Base-by-base conservation (phyloP, 2,113 vertebrate genomes). In the Pachyramphus minor region DNA sequence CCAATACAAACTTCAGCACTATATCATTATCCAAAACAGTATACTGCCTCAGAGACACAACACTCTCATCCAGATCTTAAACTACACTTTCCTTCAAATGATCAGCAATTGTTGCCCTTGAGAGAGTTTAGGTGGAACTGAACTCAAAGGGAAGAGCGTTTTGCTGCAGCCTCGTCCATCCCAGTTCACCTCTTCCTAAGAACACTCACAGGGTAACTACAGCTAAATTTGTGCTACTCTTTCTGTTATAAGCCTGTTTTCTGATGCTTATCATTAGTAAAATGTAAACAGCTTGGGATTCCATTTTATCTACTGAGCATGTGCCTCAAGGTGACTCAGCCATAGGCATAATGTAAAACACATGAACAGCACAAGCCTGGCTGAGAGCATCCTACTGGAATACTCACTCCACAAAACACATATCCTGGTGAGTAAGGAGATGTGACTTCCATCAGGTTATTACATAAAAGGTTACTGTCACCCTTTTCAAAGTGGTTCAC, bases 281-380 rank as follows among this genome's bases (percentile, higher is more conserved):
- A 75, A 78, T 7, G 9, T 14, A 52, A 84, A 78, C 23, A 30
- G 47, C 31, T 72, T 75, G 35, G 62, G 53, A 78, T 84, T 71
- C 39, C 56, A 33, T 60, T 87, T 82, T 75, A 52, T 30, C 30
- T 49, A 13, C 35, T 6, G 22, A 81, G 14, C 4, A 11, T 44
- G 47, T 77, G 8, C 16, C 69, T 82, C 60, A 6, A 1, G 9
- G 39, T 44, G 56, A 63, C 41, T 53, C 60, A 63, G 68, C 55
- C 35, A 35, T 0, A 33, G 22, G 39, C 2, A 0, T 5, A 42
- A 88, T 1, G 19, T n/a, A 12, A 60, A 60, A 80, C 0, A 9
- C 14, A 27, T 0, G 2, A 69, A 45, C 13, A 30, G 44, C 20
- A 37, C 53, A 60, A 72, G 67, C 13, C 58, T 35, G 42, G 14